A percentile compares a stretch with the other conserved stretches of the same genome.
Evolutionary conservation across 2,888 invertebrate genomes (phyloP).

Genomic region (Synergus gifuensis): DNA sequence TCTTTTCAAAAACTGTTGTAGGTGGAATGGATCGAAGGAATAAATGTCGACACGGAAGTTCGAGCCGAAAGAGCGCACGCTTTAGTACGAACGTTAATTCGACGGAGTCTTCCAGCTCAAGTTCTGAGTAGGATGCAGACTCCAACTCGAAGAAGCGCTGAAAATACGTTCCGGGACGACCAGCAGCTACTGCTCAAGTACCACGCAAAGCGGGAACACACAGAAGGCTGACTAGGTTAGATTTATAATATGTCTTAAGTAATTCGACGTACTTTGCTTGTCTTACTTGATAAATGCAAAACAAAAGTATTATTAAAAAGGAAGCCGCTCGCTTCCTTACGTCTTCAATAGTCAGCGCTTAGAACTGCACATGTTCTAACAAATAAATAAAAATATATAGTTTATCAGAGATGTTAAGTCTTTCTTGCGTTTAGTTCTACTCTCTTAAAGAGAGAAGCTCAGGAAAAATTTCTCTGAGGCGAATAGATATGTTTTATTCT

Average conservation of each 20-base stretch:
- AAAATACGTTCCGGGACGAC: conserved; percentile 68
- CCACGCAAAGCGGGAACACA: conserved; percentile 75
- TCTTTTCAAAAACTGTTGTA: conserved; percentile 65
- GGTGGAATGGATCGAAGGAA: conserved; percentile 76
- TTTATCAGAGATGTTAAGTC: neutral
- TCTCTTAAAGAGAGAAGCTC: conserved; percentile 13
- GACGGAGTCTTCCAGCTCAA: conserved; percentile 75
- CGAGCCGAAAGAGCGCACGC: conserved; percentile 73
- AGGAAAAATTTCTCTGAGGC: conserved; percentile 18
- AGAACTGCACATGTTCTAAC: conserved; percentile 17
- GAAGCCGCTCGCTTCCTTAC: conserved; percentile 27
- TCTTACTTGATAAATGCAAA: conserved; percentile 56
- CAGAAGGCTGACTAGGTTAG: conserved; percentile 77
- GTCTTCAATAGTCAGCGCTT: conserved; percentile 43
- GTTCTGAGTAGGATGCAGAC: conserved; percentile 76
- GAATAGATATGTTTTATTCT: conserved; percentile 17
- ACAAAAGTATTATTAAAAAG: conserved; percentile 44
- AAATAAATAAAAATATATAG: conserved; percentile 10
- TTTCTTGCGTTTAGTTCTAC: conserved; percentile 1
- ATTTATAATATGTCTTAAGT: conserved; percentile 48
- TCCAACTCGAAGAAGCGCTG: conserved; percentile 71
- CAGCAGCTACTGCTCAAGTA: conserved; percentile 76
- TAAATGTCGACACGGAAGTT: conserved; percentile 73
- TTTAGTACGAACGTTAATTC: conserved; percentile 74
- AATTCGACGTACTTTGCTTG: conserved; percentile 62